phyloP scores from a whole-genome alignment of 2,797 vertebrate species.

The Poeciliopsis paucimaculata region DNA sequence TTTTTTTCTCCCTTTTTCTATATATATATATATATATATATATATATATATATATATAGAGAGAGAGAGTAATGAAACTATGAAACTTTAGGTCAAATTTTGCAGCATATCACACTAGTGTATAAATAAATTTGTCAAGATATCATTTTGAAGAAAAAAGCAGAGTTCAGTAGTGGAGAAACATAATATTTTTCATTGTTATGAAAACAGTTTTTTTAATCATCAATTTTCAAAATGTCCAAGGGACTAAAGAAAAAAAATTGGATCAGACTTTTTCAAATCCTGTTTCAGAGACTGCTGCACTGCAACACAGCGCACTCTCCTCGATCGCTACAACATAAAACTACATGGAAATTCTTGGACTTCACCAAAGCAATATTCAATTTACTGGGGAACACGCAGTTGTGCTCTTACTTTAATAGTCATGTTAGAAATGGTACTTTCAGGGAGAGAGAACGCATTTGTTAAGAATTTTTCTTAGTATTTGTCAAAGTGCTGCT shows the following conservation, averaged over 20 bases:
- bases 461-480: slow-evolving; percentile 56
- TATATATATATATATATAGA: no score
- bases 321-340: neutral
- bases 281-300: neutral
- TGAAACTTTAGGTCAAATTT: neutral
- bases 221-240: neutral
- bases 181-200: neutral
- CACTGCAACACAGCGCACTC: neutral
- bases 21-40: no score
- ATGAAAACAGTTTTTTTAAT: neutral
- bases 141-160: neutral
- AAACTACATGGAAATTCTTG: slow-evolving; percentile 49
- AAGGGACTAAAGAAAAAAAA: neutral
- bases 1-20: slow-evolving; percentile 26
- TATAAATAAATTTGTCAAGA: neutral
- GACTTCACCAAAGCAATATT: slow-evolving; percentile 60
- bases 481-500: slow-evolving; percentile 71
- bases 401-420: slow-evolving; percentile 54
- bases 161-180: neutral
- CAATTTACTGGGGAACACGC: slow-evolving; percentile 30
- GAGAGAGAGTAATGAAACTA: no score
- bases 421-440: slow-evolving; percentile 61
- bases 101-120: neutral
- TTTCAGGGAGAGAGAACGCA: slow-evolving; percentile 38
- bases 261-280: neutral